Conservation (phyloP, 2,888 invertebrate species). For the Nemurella pictetii region DNA sequence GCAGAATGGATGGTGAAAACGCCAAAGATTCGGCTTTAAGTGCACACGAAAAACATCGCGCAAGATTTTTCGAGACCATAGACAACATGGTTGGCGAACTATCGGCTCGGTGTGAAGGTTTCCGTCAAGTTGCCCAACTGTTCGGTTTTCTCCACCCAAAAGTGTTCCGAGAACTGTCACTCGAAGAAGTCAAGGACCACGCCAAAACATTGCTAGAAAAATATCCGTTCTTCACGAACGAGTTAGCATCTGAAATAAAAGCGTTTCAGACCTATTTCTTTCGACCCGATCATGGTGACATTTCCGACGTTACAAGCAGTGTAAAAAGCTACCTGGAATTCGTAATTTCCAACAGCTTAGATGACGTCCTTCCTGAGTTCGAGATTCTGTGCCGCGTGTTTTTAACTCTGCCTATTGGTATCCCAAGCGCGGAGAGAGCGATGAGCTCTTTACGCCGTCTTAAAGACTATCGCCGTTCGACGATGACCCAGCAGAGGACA, state of each 20-base stretch:
- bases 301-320: background rate
- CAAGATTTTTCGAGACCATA: conserved; percentile 8
- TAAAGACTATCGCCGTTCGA: background rate
- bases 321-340: background rate
- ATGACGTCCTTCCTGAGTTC: background rate
- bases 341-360: background rate
- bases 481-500: background rate
- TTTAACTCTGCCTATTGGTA: background rate
- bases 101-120: background rate
- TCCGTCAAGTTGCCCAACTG: background rate
- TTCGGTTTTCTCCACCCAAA: background rate
- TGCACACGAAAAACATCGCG: conserved; percentile 3
- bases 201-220: background rate
- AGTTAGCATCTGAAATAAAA: background rate
- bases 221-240: background rate
- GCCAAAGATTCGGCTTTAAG: background rate
- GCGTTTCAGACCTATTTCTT: background rate
- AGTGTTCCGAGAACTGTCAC: background rate
- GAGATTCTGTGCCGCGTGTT: background rate
- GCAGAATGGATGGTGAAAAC: background rate
- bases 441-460: background rate
- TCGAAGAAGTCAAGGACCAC: background rate
- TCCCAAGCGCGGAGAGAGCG: background rate
- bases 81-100: conserved; percentile 7
- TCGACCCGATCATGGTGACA: background rate